Conservation (phyloP, 2,113 vertebrate genomes). For the Xiphophorus maculatus region DNA sequence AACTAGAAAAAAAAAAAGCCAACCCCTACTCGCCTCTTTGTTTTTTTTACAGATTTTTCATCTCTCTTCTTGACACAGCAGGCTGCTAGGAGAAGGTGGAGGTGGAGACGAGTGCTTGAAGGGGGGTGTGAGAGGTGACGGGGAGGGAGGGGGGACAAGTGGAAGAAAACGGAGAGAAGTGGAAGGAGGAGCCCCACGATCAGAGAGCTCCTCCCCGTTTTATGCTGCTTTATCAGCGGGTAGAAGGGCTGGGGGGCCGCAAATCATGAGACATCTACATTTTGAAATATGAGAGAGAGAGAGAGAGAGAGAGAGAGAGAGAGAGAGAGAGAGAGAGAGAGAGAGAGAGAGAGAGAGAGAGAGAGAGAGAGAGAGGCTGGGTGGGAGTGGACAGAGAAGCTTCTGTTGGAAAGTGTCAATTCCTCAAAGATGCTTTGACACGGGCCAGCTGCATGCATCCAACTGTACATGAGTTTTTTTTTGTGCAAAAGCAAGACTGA, state of each 20-base stretch:
- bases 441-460: not conserved
- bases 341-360: not conserved
- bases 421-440: not conserved
- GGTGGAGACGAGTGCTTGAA: conserved; percentile 14
- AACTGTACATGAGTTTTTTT: not conserved
- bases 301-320: not conserved
- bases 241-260: conserved; percentile 5
- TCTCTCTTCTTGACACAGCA: conserved; percentile 25
- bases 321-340: too few species aligned
- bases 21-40: not conserved
- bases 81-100: conserved; percentile 27
- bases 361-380: too few species aligned
- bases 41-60: conserved; percentile 43
- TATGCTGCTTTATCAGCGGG: conserved; percentile 55
- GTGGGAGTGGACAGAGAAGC: too few species aligned
- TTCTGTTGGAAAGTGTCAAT: not conserved
- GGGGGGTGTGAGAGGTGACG: not conserved
- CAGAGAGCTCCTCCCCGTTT: conserved; percentile 64
- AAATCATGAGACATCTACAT: conserved; percentile 5
- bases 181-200: conserved; percentile 57
- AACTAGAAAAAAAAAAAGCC: conserved; percentile 14
- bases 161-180: conserved; percentile 24
- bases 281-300: conserved; percentile 14
- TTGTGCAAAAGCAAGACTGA: not conserved
- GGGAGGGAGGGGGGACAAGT: conserved; percentile 9